A percentile compares a stretch with the other conserved stretches of the same genome.
Evolutionary conservation across 2,797 vertebrate species (phyloP).

Genomic region (Babyrousa celebensis): DNA sequence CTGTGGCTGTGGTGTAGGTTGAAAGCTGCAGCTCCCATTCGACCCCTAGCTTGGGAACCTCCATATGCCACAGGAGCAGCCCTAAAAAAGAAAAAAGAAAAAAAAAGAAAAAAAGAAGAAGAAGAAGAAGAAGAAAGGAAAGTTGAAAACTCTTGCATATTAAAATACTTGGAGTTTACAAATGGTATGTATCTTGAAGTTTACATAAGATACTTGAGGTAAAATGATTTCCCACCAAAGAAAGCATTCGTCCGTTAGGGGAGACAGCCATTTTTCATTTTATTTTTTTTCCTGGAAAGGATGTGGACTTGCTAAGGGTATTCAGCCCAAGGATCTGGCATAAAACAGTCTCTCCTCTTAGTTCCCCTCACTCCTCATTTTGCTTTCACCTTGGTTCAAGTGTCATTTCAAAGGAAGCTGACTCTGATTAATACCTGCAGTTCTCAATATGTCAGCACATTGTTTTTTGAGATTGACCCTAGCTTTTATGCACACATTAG

Average conservation of each 20-base stretch:
- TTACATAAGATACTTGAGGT: neutral
- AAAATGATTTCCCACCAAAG: neutral
- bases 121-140: neutral
- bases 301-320: neutral
- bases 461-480: constrained; percentile 28
- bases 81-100: too few species aligned
- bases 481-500: constrained; percentile 1
- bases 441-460: constrained; percentile 6
- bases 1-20: too few species aligned
- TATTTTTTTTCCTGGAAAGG: neutral
- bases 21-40: too few species aligned
- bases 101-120: too few species aligned
- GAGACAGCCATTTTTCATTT: neutral
- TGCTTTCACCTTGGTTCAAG: constrained; percentile 22
- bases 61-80: too few species aligned
- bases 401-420: constrained; percentile 2
- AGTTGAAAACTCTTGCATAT: neutral
- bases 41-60: too few species aligned
- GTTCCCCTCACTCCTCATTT: neutral
- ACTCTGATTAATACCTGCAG: neutral
- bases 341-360: neutral
- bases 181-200: constrained; percentile 17
- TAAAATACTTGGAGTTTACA: neutral
- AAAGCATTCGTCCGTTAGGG: neutral
- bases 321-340: neutral